phyloP scores from a whole-genome alignment of 2,113 vertebrate genomes.

The Colaptes auratus region DNA sequence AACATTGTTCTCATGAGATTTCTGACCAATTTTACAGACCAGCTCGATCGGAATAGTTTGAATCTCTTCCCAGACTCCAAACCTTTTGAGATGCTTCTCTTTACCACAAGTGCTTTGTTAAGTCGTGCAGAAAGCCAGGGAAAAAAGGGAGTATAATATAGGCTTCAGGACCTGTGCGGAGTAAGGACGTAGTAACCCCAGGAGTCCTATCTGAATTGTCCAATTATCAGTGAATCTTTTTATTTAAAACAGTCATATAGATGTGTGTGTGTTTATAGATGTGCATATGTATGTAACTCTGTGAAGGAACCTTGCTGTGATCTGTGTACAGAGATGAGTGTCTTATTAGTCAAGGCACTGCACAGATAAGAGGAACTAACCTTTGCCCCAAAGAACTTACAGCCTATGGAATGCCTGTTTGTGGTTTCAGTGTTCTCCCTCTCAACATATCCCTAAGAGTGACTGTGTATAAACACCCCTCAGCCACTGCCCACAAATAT shows the following conservation, averaged over 20 bases:
- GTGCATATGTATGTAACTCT: background rate
- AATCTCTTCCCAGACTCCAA: background rate
- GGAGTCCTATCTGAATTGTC: background rate
- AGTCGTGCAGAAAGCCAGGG: background rate
- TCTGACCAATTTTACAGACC: constrained; percentile 18
- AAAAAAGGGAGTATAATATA: background rate
- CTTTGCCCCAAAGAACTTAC: background rate
- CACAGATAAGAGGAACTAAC: background rate
- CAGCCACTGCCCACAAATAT: background rate
- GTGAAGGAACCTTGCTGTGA: background rate
- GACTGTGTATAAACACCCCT: background rate
- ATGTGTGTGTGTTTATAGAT: background rate
- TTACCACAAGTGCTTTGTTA: background rate
- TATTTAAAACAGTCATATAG: background rate
- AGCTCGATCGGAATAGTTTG: constrained; percentile 23
- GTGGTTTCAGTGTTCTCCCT: background rate
- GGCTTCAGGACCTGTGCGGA: background rate
- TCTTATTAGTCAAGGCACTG: background rate
- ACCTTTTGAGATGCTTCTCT: background rate
- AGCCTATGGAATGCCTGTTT: background rate
- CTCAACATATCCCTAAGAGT: background rate
- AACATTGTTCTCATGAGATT: constrained; percentile 22
- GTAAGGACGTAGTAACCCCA: background rate
- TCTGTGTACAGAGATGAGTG: background rate
- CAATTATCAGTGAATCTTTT: background rate